Conservation (phyloP, 2,113 vertebrate genomes). For the Clinocottus analis region DNA sequence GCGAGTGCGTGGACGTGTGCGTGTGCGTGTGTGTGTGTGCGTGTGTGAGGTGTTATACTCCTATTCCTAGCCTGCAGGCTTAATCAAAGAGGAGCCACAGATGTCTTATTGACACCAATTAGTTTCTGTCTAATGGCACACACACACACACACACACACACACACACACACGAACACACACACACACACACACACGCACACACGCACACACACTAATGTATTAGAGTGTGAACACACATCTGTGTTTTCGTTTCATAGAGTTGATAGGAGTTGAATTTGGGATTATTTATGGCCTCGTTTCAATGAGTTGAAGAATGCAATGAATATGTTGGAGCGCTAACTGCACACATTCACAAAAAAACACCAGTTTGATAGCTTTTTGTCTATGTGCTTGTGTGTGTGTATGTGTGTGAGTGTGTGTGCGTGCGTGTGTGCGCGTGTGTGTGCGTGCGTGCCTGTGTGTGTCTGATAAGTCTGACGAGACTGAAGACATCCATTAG, state of each 20-base stretch:
- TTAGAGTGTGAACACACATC: slow-evolving; percentile 19
- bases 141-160: slow-evolving; percentile 27
- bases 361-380: slow-evolving; percentile 6
- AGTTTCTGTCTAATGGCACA: slow-evolving; percentile 66
- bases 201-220: slow-evolving; percentile 17
- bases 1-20: no score
- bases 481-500: slow-evolving; percentile 92
- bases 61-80: slow-evolving; percentile 75
- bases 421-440: slow-evolving; percentile 7
- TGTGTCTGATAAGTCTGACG: slow-evolving; percentile 75
- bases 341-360: slow-evolving; percentile 26
- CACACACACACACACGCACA: slow-evolving; percentile 23
- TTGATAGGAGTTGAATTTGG: slow-evolving; percentile 23
- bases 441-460: slow-evolving; percentile 10
- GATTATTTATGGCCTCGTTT: slow-evolving; percentile 37
- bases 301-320: slow-evolving; percentile 25
- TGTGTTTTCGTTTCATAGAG: slow-evolving; percentile 13
- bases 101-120: slow-evolving; percentile 82
- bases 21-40: slow-evolving; percentile 38
- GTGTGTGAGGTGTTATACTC: slow-evolving; percentile 61
- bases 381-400: not conserved
- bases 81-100: slow-evolving; percentile 80
- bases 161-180: slow-evolving; percentile 21
- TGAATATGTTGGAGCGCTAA: slow-evolving; percentile 28
- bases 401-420: slow-evolving; percentile 9